Evolutionary conservation across 1,140 invertebrate genomes (phyloP), one percentile per base, ranked within the genome.

Genomic region (Drosophila watanabei): DNA sequence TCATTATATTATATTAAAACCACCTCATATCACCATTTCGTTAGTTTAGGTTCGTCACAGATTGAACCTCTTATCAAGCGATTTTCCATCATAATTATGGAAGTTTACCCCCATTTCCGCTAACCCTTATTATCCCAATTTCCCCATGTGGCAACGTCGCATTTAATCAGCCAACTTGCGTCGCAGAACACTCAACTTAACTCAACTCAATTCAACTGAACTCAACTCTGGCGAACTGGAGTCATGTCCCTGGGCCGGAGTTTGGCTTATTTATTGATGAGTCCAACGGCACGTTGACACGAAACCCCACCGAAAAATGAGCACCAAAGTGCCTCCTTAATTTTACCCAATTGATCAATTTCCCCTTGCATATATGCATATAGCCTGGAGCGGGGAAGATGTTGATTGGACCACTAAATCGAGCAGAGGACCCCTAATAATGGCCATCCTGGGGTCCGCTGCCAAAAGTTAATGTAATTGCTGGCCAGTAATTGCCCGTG

Each of bases 331-430:
- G 80, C 46, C 66, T 64, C 65, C 82, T 80, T 90, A 89, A 89
- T 90, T 85, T 86, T 73, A 70, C 86, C 87, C 86, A 86, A 89
- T 82, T 86, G 86, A 90, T 86, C 86, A 89, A 89, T 89, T 90
- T 79, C 18, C 72, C 43, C 43, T 30, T 59, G 75, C 86, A 79
- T 86, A 79, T 90, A 86, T 90, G 86, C 86, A 90, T 82, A 90
- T 86, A 14, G 16, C 18, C 11, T 28, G 20, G 41, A 20, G 68
- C 11, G 46, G 33, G 58, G 60, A 45, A 37, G 48, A 37, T 49
- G 66, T 72, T 82, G 87, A 90, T 86, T 89, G 86, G 66, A 43
- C 61, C 79, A 64, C 79, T 54, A 68, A 79, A 76, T 80, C 70
- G 71, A 76, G 84, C 64, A 60, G 79, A 73, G 84, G 49, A 56